Conservation (phyloP, 2,113 vertebrate species). For the Hoplias malabaricus region DNA sequence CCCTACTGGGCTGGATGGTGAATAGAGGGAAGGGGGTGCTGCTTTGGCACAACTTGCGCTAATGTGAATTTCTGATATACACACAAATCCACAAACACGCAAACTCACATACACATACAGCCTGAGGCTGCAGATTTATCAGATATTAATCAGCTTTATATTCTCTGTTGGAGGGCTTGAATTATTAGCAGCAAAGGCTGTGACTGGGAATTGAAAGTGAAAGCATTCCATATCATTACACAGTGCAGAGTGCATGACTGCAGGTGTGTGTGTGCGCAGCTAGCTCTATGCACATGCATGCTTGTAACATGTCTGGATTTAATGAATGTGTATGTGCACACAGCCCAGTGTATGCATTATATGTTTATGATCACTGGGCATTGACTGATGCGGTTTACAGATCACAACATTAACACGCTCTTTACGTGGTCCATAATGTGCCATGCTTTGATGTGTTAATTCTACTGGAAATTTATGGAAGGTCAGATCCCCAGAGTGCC, state of each 20-base stretch:
- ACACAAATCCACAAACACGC: conserved; percentile 19
- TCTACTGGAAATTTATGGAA: conserved; percentile 11
- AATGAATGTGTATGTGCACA: conserved; percentile 9
- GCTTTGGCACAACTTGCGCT: conserved; percentile 42
- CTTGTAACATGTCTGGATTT: background rate
- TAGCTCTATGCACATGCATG: background rate
- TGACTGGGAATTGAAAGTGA: conserved; percentile 26
- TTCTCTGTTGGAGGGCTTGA: conserved; percentile 25
- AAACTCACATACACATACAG: conserved; percentile 13
- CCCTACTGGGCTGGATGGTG: conserved; percentile 39
- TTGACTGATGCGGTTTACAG: conserved; percentile 27
- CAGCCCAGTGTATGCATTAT: background rate
- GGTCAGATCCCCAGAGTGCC: background rate
- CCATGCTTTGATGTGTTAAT: conserved; percentile 20
- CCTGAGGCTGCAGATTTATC: conserved; percentile 40
- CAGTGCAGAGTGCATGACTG: conserved; percentile 10
- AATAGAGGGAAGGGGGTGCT: background rate
- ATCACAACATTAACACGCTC: background rate
- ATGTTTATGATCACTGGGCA: background rate
- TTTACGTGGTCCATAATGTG: background rate
- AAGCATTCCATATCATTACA: conserved; percentile 8
- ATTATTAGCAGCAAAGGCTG: conserved; percentile 33
- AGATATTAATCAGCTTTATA: conserved; percentile 44
- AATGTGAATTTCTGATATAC: conserved; percentile 55
- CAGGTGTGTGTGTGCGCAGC: conserved; percentile 11